phyloP scores from a whole-genome alignment of 2,888 invertebrate species.

The Nomada lathburiana region DNA sequence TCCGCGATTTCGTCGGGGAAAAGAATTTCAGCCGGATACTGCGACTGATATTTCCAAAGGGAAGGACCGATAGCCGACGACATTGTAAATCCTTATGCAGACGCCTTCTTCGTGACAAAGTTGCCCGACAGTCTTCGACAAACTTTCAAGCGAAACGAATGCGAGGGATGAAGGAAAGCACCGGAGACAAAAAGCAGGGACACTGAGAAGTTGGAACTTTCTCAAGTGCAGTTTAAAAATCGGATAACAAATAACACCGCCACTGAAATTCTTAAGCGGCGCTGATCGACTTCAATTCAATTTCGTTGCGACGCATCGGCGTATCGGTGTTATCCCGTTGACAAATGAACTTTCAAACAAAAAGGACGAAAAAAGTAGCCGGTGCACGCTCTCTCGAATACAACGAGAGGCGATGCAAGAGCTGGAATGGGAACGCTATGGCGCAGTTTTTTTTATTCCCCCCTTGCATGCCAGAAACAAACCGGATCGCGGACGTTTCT shows the following conservation, averaged over 20 bases:
- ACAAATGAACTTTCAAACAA: conserved; percentile 44
- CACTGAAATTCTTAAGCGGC: not conserved
- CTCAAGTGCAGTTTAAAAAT: conserved; percentile 1
- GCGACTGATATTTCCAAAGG: conserved; percentile 11
- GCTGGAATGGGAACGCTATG: conserved; percentile 5
- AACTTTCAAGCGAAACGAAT: not conserved
- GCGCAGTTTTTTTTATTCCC: conserved; percentile 23
- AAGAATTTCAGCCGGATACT: conserved; percentile 6
- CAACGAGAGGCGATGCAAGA: not conserved
- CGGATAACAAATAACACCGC: conserved; percentile 18
- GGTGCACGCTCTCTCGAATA: too few species aligned
- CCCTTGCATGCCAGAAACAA: conserved; percentile 57
- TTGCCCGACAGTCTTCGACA: not conserved
- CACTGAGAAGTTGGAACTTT: not conserved
- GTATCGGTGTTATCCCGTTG: conserved; percentile 21
- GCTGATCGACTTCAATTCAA: conserved; percentile 18
- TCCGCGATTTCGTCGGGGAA: conserved; percentile 8
- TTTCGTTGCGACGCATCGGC: conserved; percentile 26
- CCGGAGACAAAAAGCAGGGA: not conserved
- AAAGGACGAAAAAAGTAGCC: too few species aligned
- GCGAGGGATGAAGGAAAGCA: not conserved
- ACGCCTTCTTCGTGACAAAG: not conserved
- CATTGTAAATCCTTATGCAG: conserved; percentile 9
- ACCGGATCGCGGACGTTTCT: conserved; percentile 46
- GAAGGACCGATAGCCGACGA: conserved; percentile 7